phyloP scores from a whole-genome alignment of 2,113 vertebrate species.

The Cyprinodon variegatus region DNA sequence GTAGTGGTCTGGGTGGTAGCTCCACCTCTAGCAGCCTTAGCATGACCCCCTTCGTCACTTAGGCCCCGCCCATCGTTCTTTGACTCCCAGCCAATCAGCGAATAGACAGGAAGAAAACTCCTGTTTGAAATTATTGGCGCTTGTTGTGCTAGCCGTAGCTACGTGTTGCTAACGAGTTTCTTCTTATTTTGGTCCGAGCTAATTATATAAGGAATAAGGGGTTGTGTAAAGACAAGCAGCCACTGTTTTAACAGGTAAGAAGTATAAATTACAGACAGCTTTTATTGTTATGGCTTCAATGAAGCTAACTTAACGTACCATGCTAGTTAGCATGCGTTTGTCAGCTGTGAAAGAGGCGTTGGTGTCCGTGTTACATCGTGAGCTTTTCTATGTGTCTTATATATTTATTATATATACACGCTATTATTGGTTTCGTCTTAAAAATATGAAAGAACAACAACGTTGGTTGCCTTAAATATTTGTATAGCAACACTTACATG shows the following conservation, averaged over 20 bases:
- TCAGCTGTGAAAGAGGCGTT: neutral
- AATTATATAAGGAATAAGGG: neutral
- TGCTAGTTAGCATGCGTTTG: constrained; percentile 28
- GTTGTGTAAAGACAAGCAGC: neutral
- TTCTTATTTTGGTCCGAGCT: neutral
- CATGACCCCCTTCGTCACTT: constrained; percentile 33
- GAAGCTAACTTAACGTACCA: constrained; percentile 4
- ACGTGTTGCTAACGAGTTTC: neutral
- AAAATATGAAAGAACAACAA: neutral
- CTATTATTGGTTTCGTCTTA: neutral
- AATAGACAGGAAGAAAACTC: constrained; percentile 48
- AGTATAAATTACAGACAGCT: too few species aligned
- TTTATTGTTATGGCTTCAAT: neutral
- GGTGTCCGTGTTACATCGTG: neutral
- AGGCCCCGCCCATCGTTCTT: constrained; percentile 1
- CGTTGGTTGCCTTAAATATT: too few species aligned
- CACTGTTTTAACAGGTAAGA: constrained; percentile 50
- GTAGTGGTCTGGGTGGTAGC: constrained; percentile 12
- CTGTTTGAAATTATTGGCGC: constrained; percentile 81
- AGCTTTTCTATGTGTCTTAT: neutral
- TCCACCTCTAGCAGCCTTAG: constrained; percentile 24
- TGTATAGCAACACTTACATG: neutral
- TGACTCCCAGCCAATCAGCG: constrained; percentile 61
- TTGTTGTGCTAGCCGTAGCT: constrained; percentile 4
- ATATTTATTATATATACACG: neutral